Percentiles rank a stretch among this genome's conserved stretches.
Evolutionary conservation across 2,888 invertebrate genomes (phyloP).

Genomic region (Trimorus sp.): DNA sequence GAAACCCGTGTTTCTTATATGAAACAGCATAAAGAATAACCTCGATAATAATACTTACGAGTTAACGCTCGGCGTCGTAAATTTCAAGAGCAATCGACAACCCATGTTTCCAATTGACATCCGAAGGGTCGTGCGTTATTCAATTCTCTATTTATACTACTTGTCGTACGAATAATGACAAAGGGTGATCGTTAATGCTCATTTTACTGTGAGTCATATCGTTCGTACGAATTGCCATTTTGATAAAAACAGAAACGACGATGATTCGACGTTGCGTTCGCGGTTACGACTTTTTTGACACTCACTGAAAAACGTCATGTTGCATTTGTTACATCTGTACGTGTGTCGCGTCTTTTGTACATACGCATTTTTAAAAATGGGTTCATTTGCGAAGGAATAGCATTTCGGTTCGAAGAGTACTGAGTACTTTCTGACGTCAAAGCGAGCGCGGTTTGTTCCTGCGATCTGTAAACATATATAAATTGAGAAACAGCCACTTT

Average conservation of each 20-base stretch:
- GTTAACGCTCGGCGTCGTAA: conserved; percentile 41
- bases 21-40: conserved; percentile 48
- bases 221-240: conserved; percentile 56
- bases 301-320: not conserved
- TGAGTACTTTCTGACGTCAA: conserved; percentile 53
- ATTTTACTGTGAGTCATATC: conserved; percentile 42
- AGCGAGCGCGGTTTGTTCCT: conserved; percentile 66
- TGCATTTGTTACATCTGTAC: conserved; percentile 16
- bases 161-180: conserved; percentile 37
- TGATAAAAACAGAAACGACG: conserved; percentile 23
- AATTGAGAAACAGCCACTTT: conserved; percentile 52
- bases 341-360: conserved; percentile 34
- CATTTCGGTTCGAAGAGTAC: conserved; percentile 43
- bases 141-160: conserved; percentile 46
- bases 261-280: not conserved
- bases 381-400: conserved; percentile 32
- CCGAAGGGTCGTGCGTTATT: conserved; percentile 42
- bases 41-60: conserved; percentile 57
- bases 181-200: conserved; percentile 25
- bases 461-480: conserved; percentile 61
- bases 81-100: conserved; percentile 47
- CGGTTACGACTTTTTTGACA: no score
- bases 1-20: conserved; percentile 51
- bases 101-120: conserved; percentile 34
- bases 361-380: conserved; percentile 43